Conservation (phyloP, 1,140 invertebrate genomes). For the Andricus grossulariae region DNA sequence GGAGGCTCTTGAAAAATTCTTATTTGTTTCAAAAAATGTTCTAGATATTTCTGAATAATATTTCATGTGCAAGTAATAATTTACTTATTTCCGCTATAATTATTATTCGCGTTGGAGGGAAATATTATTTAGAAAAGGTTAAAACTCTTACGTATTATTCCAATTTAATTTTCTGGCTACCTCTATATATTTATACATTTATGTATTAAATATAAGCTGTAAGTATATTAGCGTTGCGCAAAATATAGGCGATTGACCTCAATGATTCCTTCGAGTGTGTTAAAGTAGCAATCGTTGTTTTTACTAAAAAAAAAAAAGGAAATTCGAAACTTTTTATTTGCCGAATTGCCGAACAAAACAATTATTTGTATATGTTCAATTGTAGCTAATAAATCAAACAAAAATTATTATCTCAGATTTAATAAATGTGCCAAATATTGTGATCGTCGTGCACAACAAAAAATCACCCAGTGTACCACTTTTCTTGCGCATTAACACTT, state of each 20-base stretch:
- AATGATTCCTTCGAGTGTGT: slow-evolving; percentile 34
- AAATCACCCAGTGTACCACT: slow-evolving; percentile 49
- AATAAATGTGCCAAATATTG: slow-evolving; percentile 61
- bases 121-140: no score
- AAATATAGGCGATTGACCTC: slow-evolving; percentile 44
- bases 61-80: no score
- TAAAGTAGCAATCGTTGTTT: slow-evolving; percentile 30
- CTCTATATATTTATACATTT: slow-evolving; percentile 31
- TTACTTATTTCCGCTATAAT: no score
- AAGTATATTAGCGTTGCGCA: slow-evolving; percentile 14
- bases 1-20: no score
- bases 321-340: neutral
- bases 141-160: neutral
- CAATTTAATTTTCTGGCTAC: slow-evolving; percentile 24
- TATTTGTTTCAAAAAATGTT: no score
- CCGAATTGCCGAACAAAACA: neutral
- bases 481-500: slow-evolving; percentile 35
- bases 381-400: slow-evolving; percentile 34
- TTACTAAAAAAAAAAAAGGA: neutral
- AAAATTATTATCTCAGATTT: slow-evolving; percentile 37
- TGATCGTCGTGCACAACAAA: slow-evolving; percentile 46
- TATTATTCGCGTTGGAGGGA: no score
- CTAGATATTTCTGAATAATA: no score
- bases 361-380: neutral
- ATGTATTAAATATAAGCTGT: neutral